Percentiles rank a stretch among this genome's conserved stretches.
Evolutionary conservation across 2,888 invertebrate genomes (phyloP).

Genomic region (Acleris literana): DNA sequence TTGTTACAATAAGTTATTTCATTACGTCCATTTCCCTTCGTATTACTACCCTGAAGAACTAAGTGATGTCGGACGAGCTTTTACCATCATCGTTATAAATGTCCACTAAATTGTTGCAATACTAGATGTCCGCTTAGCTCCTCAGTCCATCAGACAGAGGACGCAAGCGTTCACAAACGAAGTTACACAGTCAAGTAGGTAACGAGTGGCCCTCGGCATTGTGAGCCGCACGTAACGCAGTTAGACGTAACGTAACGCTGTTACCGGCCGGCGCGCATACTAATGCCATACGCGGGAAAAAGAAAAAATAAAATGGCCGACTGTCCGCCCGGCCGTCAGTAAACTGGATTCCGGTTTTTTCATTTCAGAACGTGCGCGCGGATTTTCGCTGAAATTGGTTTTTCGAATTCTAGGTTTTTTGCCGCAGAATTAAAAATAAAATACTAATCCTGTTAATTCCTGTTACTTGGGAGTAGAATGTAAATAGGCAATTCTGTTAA

Average conservation of each 20-base stretch:
- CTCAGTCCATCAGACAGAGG: slow-evolving; percentile 46
- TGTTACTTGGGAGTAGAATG: background rate
- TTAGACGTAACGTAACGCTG: slow-evolving; percentile 62
- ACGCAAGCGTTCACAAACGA: slow-evolving; percentile 72
- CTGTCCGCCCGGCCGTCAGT: slow-evolving; percentile 53
- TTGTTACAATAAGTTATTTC: too few species aligned
- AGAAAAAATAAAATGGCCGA: slow-evolving; percentile 52
- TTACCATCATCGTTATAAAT: too few species aligned
- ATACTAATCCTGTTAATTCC: slow-evolving; percentile 1
- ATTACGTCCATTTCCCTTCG: too few species aligned
- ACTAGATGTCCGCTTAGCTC: slow-evolving; percentile 44
- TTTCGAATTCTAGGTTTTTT: slow-evolving; percentile 11
- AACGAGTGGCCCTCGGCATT: slow-evolving; percentile 77
- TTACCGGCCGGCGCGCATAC: slow-evolving; percentile 72
- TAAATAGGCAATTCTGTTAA: background rate
- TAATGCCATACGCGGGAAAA: slow-evolving; percentile 61
- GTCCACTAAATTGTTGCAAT: too few species aligned
- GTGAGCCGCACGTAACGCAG: slow-evolving; percentile 59
- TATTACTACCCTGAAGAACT: too few species aligned
- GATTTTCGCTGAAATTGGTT: slow-evolving; percentile 26
- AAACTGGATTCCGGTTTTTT: slow-evolving; percentile 58
- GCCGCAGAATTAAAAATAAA: slow-evolving; percentile 5
- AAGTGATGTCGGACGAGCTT: too few species aligned
- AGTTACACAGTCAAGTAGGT: slow-evolving; percentile 82
- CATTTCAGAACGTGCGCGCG: slow-evolving; percentile 38